These are phyloP conservation scores for Nephrotoma flavescens DNA, from an alignment of 2,888 invertebrate genomes.

Conservation along the genomic window DNA sequence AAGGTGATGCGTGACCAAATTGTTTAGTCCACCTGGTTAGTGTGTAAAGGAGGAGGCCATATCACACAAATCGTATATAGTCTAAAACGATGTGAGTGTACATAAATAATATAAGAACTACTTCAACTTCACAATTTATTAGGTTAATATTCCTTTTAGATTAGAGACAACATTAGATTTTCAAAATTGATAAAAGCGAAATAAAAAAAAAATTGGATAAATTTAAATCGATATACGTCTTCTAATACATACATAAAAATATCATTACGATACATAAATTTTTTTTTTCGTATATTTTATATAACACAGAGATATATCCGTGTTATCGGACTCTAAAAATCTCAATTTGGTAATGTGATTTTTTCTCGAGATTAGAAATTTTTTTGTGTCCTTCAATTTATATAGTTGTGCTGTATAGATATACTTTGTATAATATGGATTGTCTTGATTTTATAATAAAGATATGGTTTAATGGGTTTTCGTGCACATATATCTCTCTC, in stretches of 20 bases:
- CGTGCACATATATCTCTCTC: not conserved
- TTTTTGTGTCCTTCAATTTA: not conserved
- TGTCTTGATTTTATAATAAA: not conserved
- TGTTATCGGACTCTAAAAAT: not conserved
- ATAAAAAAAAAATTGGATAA: not conserved
- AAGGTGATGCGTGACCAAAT: not conserved
- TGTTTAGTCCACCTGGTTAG: not conserved
- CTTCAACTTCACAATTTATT: not conserved
- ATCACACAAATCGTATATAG: not conserved
- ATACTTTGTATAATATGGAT: not conserved
- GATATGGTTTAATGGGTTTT: not conserved
- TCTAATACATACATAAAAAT: not conserved
- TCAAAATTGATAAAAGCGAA: not conserved
- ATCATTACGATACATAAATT: not conserved
- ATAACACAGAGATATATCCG: not conserved
- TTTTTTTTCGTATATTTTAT: not conserved
- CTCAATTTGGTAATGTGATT: not conserved
- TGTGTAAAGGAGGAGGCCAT: not conserved
- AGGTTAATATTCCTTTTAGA: not conserved
- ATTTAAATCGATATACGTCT: not conserved
- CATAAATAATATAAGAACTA: not conserved
- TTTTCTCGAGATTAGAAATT: not conserved
- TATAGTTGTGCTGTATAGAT: not conserved
- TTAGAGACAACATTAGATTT: not conserved
- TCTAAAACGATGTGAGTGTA: not conserved